Evolutionary conservation across 2,113 vertebrate species (phyloP).

Genomic region (Tichodroma muraria): DNA sequence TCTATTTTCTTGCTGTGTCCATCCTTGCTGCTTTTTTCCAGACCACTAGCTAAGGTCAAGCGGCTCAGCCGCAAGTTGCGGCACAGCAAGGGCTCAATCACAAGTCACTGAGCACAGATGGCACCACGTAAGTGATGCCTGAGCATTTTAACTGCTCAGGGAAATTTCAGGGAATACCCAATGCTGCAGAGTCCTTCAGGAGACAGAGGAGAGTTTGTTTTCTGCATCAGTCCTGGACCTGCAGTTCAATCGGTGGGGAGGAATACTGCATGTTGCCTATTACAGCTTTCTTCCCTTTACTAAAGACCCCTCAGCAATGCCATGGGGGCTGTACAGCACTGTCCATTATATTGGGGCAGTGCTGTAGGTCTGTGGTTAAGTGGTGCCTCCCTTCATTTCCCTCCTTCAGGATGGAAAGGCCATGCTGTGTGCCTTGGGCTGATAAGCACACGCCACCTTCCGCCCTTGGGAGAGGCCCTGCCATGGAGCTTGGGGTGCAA

Average conservation of each 20-base stretch:
- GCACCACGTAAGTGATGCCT: not conserved
- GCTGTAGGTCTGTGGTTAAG: not conserved
- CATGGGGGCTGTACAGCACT: not conserved
- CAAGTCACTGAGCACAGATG: not conserved
- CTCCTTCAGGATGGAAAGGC: not conserved
- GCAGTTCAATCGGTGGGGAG: accelerated
- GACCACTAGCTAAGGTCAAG: slow-evolving; percentile 15
- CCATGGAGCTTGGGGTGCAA: accelerated
- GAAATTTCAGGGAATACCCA: slow-evolving; percentile 18
- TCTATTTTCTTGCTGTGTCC: not conserved
- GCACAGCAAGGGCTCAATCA: slow-evolving; percentile 30
- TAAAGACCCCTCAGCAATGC: not conserved
- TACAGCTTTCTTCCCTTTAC: not conserved
- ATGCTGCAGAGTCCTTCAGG: not conserved
- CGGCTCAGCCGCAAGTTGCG: not conserved
- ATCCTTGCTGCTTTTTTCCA: not conserved
- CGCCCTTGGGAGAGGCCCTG: not conserved
- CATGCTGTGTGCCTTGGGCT: not conserved
- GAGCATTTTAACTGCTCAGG: not conserved
- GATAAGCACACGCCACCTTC: accelerated
- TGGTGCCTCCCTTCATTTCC: not conserved
- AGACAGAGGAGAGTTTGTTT: not conserved
- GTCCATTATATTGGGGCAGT: accelerated
- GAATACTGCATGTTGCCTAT: not conserved
- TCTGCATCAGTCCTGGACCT: not conserved